Evolutionary conservation across 2,113 vertebrate genomes (phyloP).

Genomic region (Carassius carassius): DNA sequence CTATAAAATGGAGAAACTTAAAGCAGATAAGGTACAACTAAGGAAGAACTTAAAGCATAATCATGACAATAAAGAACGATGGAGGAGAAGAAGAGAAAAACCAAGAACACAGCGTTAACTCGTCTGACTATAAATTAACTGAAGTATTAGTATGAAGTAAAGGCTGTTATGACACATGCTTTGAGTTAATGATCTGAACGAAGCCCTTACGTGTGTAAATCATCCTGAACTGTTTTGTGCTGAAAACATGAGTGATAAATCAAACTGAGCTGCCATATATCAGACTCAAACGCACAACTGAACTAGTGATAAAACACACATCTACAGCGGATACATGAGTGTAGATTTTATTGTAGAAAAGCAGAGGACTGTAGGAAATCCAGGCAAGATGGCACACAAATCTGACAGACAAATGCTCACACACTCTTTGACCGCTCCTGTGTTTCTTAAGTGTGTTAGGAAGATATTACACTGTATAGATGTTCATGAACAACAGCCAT

Average conservation of each 20-base stretch:
- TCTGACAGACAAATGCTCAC: not conserved
- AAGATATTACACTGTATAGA: not conserved
- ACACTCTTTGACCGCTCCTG: not conserved
- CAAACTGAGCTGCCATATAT: not conserved
- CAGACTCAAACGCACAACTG: not conserved
- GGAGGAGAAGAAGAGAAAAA: slow-evolving; percentile 6
- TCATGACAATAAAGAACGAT: slow-evolving; percentile 1
- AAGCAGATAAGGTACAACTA: slow-evolving; percentile 22
- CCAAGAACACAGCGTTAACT: not conserved
- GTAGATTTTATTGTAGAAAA: slow-evolving; percentile 37
- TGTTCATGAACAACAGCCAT: not conserved
- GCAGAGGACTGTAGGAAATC: slow-evolving; percentile 15
- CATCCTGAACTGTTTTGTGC: not conserved
- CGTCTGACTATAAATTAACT: not conserved
- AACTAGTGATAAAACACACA: not conserved
- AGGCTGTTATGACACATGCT: not conserved
- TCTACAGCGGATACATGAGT: not conserved
- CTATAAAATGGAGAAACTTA: slow-evolving; percentile 53
- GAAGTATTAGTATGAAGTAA: not conserved
- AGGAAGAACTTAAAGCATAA: not conserved
- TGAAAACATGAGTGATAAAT: not conserved
- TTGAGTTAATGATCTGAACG: not conserved
- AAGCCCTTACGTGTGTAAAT: not conserved
- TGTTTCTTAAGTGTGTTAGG: not conserved
- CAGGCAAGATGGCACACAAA: slow-evolving; percentile 33